A percentile compares a stretch with the other conserved stretches of the same genome.
These are phyloP conservation scores for Sclerurus mexicanus DNA, from an alignment of 2,113 vertebrate genomes.

Conservation along the genomic window DNA sequence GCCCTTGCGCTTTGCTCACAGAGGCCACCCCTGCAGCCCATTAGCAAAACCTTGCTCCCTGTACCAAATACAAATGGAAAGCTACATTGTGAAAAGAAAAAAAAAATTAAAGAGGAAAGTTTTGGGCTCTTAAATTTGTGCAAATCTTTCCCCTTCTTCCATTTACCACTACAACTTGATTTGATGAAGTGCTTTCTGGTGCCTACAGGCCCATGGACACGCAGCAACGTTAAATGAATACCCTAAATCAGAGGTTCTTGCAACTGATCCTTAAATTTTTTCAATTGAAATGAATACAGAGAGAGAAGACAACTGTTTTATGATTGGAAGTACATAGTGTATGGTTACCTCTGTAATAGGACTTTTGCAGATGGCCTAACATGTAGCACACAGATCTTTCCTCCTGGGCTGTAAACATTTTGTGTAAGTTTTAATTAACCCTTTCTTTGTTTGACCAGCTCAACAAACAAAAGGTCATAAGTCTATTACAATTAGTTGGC, in stretches of 20 bases:
- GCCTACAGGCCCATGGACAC: accelerated
- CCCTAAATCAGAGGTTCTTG: neutral
- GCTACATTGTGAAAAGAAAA: accelerated
- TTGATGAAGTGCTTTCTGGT: neutral
- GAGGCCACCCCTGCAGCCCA: neutral
- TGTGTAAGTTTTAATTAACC: conserved; percentile 50
- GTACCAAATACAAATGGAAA: neutral
- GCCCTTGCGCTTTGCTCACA: neutral
- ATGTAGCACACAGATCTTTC: neutral
- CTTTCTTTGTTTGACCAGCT: conserved; percentile 37
- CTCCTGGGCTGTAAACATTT: neutral
- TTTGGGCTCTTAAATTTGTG: neutral
- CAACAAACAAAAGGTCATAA: conserved; percentile 37
- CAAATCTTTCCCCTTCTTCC: neutral
- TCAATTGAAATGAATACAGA: neutral
- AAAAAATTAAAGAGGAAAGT: neutral
- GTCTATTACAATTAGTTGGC: conserved; percentile 16
- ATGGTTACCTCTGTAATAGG: neutral
- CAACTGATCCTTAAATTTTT: neutral
- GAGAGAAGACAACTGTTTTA: neutral
- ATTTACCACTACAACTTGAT: neutral
- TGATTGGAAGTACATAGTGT: neutral
- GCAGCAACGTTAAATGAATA: neutral
- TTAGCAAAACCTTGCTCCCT: neutral
- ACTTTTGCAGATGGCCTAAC: neutral